Evolutionary conservation across 1,140 invertebrate species (phyloP).

Genomic region (honey bee (Apis mellifera)): DNA sequence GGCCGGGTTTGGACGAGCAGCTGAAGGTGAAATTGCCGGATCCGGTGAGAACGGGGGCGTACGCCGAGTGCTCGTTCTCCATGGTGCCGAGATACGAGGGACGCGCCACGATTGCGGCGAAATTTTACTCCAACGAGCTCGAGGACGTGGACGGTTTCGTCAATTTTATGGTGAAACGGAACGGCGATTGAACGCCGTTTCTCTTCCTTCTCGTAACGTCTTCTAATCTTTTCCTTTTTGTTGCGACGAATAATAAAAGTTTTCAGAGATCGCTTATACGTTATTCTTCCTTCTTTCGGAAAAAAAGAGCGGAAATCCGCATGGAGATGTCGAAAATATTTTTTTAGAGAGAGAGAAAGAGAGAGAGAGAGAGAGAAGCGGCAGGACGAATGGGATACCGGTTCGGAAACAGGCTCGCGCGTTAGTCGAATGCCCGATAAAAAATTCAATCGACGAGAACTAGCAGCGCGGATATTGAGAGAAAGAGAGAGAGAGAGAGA

Average conservation of each 20-base stretch:
- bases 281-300: too few relatives aligned
- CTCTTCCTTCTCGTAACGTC: not conserved
- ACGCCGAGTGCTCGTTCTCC: constrained; percentile 86
- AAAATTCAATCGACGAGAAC: constrained; percentile 64
- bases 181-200: constrained; percentile 27
- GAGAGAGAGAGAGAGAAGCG: constrained; percentile 35
- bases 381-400: constrained; percentile 50
- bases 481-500: too few relatives aligned
- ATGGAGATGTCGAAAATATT: constrained; percentile 5
- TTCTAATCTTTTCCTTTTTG: not conserved
- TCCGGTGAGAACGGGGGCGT: constrained; percentile 84
- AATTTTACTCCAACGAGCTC: constrained; percentile 91
- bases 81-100: constrained; percentile 88
- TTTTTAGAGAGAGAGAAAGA: constrained; percentile 33
- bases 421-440: constrained; percentile 35
- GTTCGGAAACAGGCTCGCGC: constrained; percentile 48
- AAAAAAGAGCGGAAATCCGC: not conserved
- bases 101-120: constrained; percentile 88
- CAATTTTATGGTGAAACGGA: constrained; percentile 80
- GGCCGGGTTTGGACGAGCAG: constrained; percentile 88
- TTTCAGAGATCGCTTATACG: not conserved
- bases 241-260: constrained; percentile 24
- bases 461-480: constrained; percentile 36
- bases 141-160: constrained; percentile 92
- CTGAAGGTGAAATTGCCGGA: constrained; percentile 86